Base-by-base conservation (phyloP, 2,888 invertebrate genomes). In the Chymomyza amoena region DNA sequence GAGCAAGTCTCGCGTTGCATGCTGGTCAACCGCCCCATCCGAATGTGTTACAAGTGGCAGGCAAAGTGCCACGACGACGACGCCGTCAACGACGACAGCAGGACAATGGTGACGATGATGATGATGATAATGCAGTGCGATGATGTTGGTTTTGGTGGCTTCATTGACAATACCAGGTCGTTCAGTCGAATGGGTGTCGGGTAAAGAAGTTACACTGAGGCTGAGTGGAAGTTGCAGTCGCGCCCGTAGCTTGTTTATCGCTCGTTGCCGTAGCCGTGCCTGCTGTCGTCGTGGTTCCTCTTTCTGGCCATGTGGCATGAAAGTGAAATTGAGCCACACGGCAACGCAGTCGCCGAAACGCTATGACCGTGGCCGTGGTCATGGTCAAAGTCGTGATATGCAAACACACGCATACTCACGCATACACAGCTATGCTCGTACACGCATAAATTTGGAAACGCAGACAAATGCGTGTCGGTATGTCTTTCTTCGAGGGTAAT, bases 11-110 rank as follows among this genome's bases (percentile, higher is more conserved):
- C 36, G 32, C 59, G 64, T 61, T 68, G 81, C 81, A 71, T 66
- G 71, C 72, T 82, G 81, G 81, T 74, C 80, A 77, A 70, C 66
- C 15, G 52, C 60, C 72, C 68, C 68, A 16, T n/a, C 39, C 9
- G 75, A 84, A 86, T 86, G 83, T 84, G 83, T 86, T 86, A 84
- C 83, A 84, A 84, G 81, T 86, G 85, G 81, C 79, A 75, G 77
- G 56, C 66, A 28, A 52, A 16, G 28, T 57, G 57, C 57, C 20
- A 57, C 57, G 60, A 36, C 60, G 25, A n/a, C 60, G 60, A 15
- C 60, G 18, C 1, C 36, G n/a, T 15, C 60, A 13, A n/a, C 18
- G 16, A 18, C 15, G 6, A n/a, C 15, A 18, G 9, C 2, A 20
- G 10, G 18, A 20, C 6, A 18, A 18, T 52, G 52, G 9, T 16